A percentile compares a stretch with the other conserved stretches of the same genome.
These are phyloP conservation scores for Cerceris ruficornis DNA, from an alignment of 2,888 invertebrate genomes.

Conservation along the genomic window DNA sequence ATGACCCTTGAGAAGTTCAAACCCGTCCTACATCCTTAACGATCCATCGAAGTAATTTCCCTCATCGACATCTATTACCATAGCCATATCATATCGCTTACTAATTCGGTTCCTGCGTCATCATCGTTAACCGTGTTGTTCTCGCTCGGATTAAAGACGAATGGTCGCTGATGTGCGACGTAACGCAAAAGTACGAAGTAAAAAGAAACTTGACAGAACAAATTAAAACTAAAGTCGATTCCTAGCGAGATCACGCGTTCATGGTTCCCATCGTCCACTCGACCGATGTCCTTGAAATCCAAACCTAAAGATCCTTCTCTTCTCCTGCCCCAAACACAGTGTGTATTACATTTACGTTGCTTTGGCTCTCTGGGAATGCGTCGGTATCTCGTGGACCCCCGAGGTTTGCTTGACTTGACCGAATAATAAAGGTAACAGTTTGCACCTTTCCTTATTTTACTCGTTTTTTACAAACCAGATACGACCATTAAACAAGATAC, in stretches of 20 bases:
- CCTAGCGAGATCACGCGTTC: conserved; percentile 63
- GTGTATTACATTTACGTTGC: conserved; percentile 82
- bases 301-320: conserved; percentile 20
- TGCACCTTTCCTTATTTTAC: conserved; percentile 84
- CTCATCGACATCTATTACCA: conserved; percentile 48
- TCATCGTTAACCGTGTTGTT: conserved; percentile 60
- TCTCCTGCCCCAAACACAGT: conserved; percentile 71
- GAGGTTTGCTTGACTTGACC: conserved; percentile 83
- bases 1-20: conserved; percentile 11
- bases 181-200: not conserved
- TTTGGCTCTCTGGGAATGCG: conserved; percentile 85
- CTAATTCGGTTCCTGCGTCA: conserved; percentile 67
- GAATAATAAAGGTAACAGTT: conserved; percentile 84
- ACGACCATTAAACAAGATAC: conserved; percentile 24
- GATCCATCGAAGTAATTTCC: conserved; percentile 22
- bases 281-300: conserved; percentile 29
- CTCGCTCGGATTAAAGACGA: conserved; percentile 58
- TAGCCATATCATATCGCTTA: conserved; percentile 65
- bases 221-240: conserved; percentile 15
- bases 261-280: conserved; percentile 13
- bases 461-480: conserved; percentile 56
- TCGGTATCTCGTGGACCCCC: conserved; percentile 82
- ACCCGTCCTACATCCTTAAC: conserved; percentile 11
- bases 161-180: not conserved
- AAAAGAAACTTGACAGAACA: not conserved